Percentiles rank a stretch among this genome's conserved stretches.
These are phyloP conservation scores for Brachypalpus laphriformis DNA, from an alignment of 2,888 invertebrate genomes.

Conservation along the genomic window DNA sequence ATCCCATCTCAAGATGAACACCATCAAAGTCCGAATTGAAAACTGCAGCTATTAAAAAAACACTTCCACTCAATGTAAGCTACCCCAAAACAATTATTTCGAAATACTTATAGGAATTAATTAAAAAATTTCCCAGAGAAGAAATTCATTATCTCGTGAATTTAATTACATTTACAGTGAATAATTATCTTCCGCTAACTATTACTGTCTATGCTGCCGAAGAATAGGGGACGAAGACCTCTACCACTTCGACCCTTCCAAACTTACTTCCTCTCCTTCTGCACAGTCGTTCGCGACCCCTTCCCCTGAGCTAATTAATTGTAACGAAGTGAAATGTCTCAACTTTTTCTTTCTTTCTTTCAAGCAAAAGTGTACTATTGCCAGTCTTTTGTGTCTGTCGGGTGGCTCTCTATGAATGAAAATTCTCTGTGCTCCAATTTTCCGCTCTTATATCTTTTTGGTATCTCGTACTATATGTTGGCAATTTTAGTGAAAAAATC, in stretches of 20 bases:
- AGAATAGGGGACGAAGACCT: slow-evolving; percentile 28
- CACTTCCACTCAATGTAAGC: background rate
- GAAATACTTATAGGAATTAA: slow-evolving; percentile 50
- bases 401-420: background rate
- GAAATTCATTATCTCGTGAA: slow-evolving; percentile 61
- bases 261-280: no score
- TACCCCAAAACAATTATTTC: slow-evolving; percentile 23
- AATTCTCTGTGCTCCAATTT: slow-evolving; percentile 2
- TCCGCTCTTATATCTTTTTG: background rate
- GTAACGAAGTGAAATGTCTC: slow-evolving; percentile 63
- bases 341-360: slow-evolving; percentile 33
- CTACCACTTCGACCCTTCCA: slow-evolving; percentile 10
- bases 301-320: slow-evolving; percentile 52
- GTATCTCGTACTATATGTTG: background rate
- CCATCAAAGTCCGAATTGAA: background rate
- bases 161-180: slow-evolving; percentile 60
- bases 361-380: background rate
- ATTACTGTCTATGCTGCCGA: slow-evolving; percentile 38
- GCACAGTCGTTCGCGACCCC: background rate
- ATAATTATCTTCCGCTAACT: slow-evolving; percentile 62
- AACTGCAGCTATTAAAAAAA: background rate
- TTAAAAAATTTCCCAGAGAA: slow-evolving; percentile 45
- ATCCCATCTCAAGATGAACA: background rate
- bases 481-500: slow-evolving; percentile 48
- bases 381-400: background rate